Base-by-base conservation (phyloP, 2,888 invertebrate species). In the Leptopterna dolabrata region DNA sequence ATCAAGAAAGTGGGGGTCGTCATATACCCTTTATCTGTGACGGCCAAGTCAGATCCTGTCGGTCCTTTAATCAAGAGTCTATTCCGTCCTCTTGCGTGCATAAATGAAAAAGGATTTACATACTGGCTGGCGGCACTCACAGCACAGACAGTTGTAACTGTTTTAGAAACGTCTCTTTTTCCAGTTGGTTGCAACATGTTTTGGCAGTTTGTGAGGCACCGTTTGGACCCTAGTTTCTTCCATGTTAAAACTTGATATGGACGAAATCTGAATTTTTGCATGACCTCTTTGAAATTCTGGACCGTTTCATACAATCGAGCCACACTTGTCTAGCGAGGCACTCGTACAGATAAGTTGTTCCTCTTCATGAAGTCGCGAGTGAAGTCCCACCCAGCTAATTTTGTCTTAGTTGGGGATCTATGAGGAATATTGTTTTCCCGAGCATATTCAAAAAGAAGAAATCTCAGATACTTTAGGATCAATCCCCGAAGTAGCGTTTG, bases 201-300 rank as follows among this genome's bases (percentile, higher is more conserved):
- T 89, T 14, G 89, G 87, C 29, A 84, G 70, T 51, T 89, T 89
- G 27, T 63, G 86, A 19, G 89, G 89, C 24, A 89, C 87, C 30
- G 89, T 89, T n/a, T 86, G 81, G 43, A 89, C 73, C 3, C 89
- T 88, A 76, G 87, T 89, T 82, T 88, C 89, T 29, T 89, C 89
- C 87, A 89, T 88, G 78, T 90, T 89, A 27, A 24, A 24, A 27
- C 14, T 70, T 70, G 19, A 70, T 27, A 14, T 9, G 43, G 43
- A 11, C n/a, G n/a, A n/a, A n/a, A n/a, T n/a, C n/a, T n/a, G n/a
- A n/a, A n/a, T n/a, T n/a, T n/a, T n/a, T n/a, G 7, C 43, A 43
- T 9, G 11, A 9, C 43, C 43, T n/a, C n/a, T n/a, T n/a, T n/a
- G 11, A 43, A 43, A 9, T 43, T 43, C 11, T 43, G 43, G 7